Percentiles rank a stretch among this genome's conserved stretches.
phyloP scores from a whole-genome alignment of 2,888 invertebrate genomes.

The Andrena bicolor region DNA sequence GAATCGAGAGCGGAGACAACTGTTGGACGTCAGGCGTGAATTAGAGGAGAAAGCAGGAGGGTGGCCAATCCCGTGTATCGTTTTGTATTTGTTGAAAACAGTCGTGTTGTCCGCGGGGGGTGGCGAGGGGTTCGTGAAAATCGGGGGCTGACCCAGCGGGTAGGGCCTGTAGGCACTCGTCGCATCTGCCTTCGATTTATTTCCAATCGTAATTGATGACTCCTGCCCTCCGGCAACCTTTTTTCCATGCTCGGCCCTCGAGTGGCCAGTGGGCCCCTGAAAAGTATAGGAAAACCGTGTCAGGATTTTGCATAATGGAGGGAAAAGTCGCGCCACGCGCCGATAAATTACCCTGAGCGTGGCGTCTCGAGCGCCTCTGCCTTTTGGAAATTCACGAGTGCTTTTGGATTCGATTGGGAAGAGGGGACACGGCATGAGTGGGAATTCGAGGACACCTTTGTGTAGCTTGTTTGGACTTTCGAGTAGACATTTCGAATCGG shows the following conservation, averaged over 20 bases:
- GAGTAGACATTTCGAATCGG: background rate
- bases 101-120: constrained; percentile 70
- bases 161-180: constrained; percentile 76
- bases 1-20: no score
- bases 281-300: constrained; percentile 44
- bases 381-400: constrained; percentile 4
- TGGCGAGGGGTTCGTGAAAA: constrained; percentile 57
- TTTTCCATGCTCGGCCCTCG: constrained; percentile 60
- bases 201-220: constrained; percentile 83
- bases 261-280: constrained; percentile 66
- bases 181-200: constrained; percentile 84
- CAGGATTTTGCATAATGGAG: constrained; percentile 67
- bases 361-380: background rate
- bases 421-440: background rate
- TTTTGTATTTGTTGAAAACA: constrained; percentile 77
- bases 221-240: constrained; percentile 66
- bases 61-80: constrained; percentile 69
- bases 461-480: constrained; percentile 1
- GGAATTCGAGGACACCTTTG: background rate
- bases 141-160: constrained; percentile 73
- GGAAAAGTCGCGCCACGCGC: constrained; percentile 46
- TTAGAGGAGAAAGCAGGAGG: constrained; percentile 8
- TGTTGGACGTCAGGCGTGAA: no score
- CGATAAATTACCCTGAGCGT: constrained; percentile 46
- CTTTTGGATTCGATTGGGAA: background rate